Conservation (phyloP, 1,140 invertebrate genomes). For the Eueides isabella region DNA sequence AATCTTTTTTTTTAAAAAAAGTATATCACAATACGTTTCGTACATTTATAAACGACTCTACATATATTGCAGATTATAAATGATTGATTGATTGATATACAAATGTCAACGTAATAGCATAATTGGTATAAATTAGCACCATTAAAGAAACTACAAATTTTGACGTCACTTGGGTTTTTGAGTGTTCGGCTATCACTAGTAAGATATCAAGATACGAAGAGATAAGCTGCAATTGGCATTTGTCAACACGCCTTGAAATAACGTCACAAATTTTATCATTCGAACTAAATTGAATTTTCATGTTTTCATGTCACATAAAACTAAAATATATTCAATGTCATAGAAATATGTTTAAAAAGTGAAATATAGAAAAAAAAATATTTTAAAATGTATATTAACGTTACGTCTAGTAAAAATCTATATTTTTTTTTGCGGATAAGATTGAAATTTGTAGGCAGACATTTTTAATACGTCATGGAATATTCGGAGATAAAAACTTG, state of each 20-base stretch:
- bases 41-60: too few species aligned
- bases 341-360: too few species aligned
- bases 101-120: too few species aligned
- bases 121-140: background rate
- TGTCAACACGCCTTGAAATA: constrained; percentile 25
- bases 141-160: background rate
- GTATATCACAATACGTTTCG: too few species aligned
- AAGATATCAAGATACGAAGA: background rate
- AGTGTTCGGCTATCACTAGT: background rate
- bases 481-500: background rate
- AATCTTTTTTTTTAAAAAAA: too few species aligned
- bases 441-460: background rate
- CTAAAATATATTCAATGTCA: too few species aligned
- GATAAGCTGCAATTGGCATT: constrained; percentile 3
- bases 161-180: background rate
- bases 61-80: too few species aligned
- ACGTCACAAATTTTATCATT: background rate
- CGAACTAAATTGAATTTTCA: background rate
- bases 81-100: too few species aligned
- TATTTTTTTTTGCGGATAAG: background rate
- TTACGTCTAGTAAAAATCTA: too few species aligned
- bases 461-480: background rate
- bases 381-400: too few species aligned
- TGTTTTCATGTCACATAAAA: background rate
- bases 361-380: too few species aligned